Evolutionary conservation across 2,888 invertebrate species (phyloP).

Genomic region (Seladonia tumulorum): DNA sequence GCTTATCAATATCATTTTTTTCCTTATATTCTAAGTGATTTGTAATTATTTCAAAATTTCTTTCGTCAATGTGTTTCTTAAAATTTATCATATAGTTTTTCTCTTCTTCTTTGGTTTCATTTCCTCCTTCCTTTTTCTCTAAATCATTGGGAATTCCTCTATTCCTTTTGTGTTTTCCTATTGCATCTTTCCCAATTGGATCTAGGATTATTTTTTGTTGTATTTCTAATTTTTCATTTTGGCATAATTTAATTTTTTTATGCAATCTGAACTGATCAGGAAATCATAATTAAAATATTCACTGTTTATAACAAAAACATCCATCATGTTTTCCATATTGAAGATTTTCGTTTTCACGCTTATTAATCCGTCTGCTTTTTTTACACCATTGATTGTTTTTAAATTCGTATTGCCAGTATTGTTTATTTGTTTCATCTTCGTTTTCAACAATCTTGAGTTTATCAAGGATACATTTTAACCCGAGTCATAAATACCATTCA

Average conservation of each 20-base stretch:
- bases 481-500: constrained; percentile 61
- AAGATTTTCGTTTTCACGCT: constrained; percentile 52
- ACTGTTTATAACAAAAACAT: constrained; percentile 56
- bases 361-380: constrained; percentile 46
- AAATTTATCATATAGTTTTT: too few species aligned
- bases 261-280: constrained; percentile 49
- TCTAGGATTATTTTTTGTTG: constrained; percentile 29
- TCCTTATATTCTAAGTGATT: constrained; percentile 32
- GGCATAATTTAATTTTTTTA: constrained; percentile 55
- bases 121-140: too few species aligned
- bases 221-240: constrained; percentile 54
- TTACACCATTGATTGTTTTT: constrained; percentile 51
- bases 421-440: constrained; percentile 24
- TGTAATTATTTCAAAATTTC: too few species aligned
- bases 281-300: constrained; percentile 55
- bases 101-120: too few species aligned
- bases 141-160: too few species aligned
- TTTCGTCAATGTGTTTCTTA: too few species aligned
- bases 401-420: constrained; percentile 27
- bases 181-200: constrained; percentile 11
- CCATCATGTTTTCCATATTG: constrained; percentile 39
- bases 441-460: constrained; percentile 55
- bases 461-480: constrained; percentile 67
- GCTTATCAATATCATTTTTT: constrained; percentile 29
- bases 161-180: too few species aligned